Base-by-base conservation (phyloP, 2,797 vertebrate genomes). In the Peromyscus melanophrys region DNA sequence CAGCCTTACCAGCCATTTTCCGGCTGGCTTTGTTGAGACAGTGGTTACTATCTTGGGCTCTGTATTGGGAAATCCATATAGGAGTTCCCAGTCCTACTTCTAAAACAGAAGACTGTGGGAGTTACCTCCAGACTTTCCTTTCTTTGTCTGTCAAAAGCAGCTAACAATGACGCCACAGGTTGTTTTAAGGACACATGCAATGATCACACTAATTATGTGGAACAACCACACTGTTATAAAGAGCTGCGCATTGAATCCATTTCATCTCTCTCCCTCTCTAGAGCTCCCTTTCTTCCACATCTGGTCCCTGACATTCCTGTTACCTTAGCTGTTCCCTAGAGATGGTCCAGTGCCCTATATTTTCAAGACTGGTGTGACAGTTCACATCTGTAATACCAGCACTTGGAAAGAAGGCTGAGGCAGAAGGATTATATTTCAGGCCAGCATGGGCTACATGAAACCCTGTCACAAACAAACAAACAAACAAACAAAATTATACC, bases 161-260 rank as follows among this genome's bases (percentile, higher is more conserved):
- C 52, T 67, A 89, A 61, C 40, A n/a, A 40, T 4, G 29, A 87
- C 1, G 29, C 57, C 90, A 14, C 31, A 84, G 52, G 37, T 75
- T 86, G 40, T 84, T 92, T 91, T 76, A 87, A 95, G 76, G 90
- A 49, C 25, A 43, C n/a, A 67, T 29, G 37, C 82, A 23, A 88
- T n/a, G n/a, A 61, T 80, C 9, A 43, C 4, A 37, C 2, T 27
- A 65, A 61, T 9, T 75, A 10, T 57, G 17, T 84, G 19, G 29
- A 49, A 77, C 10, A 52, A 43, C 25, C 43, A 21, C 14, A 80
- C 43, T 89, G 23, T 84, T 31, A 63, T 27, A 69, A 9, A 55
- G 27, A 73, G 65, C 37, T 6, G 46, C 4, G 73, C 52, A 21
- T 52, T 89, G 46, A 10, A 19, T 12, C 23, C 34, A 5, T 6